Percentiles rank a stretch among this genome's conserved stretches.
Conservation (phyloP, 2,113 vertebrate genomes). For the Eleginops maclovinus region DNA sequence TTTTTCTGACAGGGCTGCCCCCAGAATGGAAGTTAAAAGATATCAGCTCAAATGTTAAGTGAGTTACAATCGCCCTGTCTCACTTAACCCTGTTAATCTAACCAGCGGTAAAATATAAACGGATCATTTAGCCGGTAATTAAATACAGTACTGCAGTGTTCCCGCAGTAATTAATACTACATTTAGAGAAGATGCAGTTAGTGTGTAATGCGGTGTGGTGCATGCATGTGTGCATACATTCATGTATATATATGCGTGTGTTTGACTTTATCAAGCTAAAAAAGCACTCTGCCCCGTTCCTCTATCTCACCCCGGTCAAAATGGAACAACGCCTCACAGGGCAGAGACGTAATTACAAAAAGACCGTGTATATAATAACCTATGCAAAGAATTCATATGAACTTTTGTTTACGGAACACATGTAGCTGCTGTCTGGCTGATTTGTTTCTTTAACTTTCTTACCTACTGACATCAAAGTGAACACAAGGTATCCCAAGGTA, state of each 20-base stretch:
- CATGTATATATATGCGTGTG: not conserved
- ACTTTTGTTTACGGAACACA: constrained; percentile 83
- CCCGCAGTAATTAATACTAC: constrained; percentile 79
- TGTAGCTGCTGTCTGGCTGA: constrained; percentile 77
- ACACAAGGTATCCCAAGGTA: constrained; percentile 80
- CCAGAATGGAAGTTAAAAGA: constrained; percentile 71
- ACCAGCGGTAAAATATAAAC: constrained; percentile 76
- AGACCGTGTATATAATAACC: constrained; percentile 37
- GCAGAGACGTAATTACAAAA: constrained; percentile 49
- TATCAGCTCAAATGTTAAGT: constrained; percentile 81
- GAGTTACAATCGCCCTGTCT: constrained; percentile 76
- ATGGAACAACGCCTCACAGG: not conserved
- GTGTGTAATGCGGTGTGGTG: constrained; percentile 20
- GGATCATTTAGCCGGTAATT: constrained; percentile 84
- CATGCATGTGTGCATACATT: not conserved
- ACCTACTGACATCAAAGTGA: constrained; percentile 83
- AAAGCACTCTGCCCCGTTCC: not conserved
- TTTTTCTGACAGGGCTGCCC: constrained; percentile 64
- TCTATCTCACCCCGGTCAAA: constrained; percentile 11
- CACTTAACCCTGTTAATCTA: constrained; percentile 81
- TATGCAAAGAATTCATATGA: constrained; percentile 76
- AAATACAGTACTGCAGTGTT: constrained; percentile 79
- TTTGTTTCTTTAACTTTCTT: constrained; percentile 81
- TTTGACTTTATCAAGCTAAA: constrained; percentile 1
- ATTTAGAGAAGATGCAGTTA: constrained; percentile 75